Conservation (phyloP, 2,888 invertebrate species). For the Uloborus plumipes region DNA sequence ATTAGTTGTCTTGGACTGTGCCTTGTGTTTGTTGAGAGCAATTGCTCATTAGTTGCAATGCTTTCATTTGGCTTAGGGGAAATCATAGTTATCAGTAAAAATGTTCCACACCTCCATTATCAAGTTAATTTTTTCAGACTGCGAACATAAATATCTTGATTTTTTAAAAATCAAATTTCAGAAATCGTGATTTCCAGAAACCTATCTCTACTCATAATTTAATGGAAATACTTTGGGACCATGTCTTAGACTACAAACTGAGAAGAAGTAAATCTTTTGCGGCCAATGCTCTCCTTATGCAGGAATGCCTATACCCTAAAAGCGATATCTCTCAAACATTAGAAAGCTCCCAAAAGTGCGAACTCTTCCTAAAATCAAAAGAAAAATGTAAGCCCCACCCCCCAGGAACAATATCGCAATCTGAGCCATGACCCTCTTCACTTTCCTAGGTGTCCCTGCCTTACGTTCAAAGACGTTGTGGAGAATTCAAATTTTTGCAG, state of each 20-base stretch:
- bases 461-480: no score
- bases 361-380: no score
- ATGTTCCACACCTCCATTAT: neutral
- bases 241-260: neutral
- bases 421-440: no score
- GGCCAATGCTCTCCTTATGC: neutral
- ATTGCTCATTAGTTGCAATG: neutral
- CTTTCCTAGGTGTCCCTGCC: no score
- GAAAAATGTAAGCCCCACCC: no score
- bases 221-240: neutral
- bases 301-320: no score
- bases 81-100: neutral
- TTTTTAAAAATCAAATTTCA: neutral
- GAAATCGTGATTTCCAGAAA: neutral
- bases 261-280: neutral
- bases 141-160: neutral
- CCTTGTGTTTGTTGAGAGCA: neutral
- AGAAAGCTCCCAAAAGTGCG: no score
- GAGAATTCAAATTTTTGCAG: neutral
- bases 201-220: neutral
- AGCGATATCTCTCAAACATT: no score
- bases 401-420: no score
- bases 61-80: neutral
- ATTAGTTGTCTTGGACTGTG: no score
- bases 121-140: neutral